phyloP scores from a whole-genome alignment of 2,888 invertebrate genomes.

The Alviniconcha strummeri region DNA sequence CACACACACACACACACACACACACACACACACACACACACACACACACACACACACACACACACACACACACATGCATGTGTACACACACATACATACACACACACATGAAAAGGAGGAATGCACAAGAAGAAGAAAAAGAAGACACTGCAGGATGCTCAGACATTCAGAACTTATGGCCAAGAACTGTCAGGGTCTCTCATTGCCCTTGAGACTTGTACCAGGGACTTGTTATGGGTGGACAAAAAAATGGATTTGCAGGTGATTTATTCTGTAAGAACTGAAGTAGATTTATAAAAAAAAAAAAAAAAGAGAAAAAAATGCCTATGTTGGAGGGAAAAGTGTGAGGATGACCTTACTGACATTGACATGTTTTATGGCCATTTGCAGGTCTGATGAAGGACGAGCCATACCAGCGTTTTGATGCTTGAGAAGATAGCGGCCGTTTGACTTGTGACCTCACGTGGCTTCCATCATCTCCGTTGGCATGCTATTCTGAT shows the following conservation, averaged over 20 bases:
- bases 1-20: slow-evolving; percentile 12
- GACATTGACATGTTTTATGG: background rate
- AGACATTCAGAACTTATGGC: background rate
- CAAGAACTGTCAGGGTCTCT: too few species aligned
- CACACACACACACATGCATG: slow-evolving; percentile 10
- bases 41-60: slow-evolving; percentile 10
- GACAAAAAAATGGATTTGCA: too few species aligned
- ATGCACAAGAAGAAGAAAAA: background rate
- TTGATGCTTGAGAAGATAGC: slow-evolving; percentile 39
- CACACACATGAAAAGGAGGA: background rate
- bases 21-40: slow-evolving; percentile 13
- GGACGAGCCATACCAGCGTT: slow-evolving; percentile 44
- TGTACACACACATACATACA: background rate
- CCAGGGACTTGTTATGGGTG: too few species aligned
- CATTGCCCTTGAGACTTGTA: too few species aligned
- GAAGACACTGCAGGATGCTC: background rate
- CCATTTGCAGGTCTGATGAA: slow-evolving; percentile 39
- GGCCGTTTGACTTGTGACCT: background rate
- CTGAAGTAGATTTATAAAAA: too few species aligned
- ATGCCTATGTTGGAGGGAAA: too few species aligned
- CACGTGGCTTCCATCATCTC: slow-evolving; percentile 9
- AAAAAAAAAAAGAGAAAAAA: too few species aligned
- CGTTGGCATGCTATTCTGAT: slow-evolving; percentile 6
- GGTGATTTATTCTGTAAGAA: too few species aligned
- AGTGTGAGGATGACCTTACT: too few species aligned